phyloP scores from a whole-genome alignment of 2,888 invertebrate genomes.

The Cloeon dipterum region DNA sequence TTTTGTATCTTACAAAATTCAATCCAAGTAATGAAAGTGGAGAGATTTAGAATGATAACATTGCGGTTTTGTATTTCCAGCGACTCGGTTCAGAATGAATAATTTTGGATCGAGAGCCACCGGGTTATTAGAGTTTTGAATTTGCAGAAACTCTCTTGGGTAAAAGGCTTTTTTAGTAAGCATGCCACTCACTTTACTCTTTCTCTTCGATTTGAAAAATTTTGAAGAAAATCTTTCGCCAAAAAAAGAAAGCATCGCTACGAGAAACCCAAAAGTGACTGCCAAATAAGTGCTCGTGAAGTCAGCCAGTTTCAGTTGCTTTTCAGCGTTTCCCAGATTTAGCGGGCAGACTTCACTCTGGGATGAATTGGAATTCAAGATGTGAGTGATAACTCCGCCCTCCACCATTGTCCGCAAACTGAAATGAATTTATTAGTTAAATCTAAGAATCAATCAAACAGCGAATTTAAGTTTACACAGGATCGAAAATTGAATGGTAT shows the following conservation, averaged over 20 bases:
- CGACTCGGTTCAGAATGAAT: too few relatives aligned
- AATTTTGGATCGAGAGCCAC: too few relatives aligned
- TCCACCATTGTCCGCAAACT: constrained; percentile 47
- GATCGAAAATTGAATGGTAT: constrained; percentile 35
- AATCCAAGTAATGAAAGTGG: too few relatives aligned
- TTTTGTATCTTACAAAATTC: too few relatives aligned
- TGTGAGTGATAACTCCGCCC: constrained; percentile 47
- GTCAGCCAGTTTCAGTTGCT: constrained; percentile 51
- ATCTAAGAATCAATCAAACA: not conserved
- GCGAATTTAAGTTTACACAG: constrained; percentile 29
- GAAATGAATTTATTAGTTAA: constrained; percentile 13
- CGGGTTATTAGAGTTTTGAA: too few relatives aligned
- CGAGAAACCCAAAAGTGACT: constrained; percentile 40
- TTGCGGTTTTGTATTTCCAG: too few relatives aligned
- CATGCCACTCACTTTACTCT: too few relatives aligned
- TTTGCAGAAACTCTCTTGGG: too few relatives aligned
- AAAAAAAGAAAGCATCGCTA: constrained; percentile 37
- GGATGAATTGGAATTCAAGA: constrained; percentile 37
- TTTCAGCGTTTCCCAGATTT: constrained; percentile 55
- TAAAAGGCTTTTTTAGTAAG: too few relatives aligned
- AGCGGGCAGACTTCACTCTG: constrained; percentile 58
- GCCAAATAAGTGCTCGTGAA: constrained; percentile 58
- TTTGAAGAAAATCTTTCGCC: constrained; percentile 27
- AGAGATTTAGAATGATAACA: too few relatives aligned
- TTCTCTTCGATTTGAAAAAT: not conserved